These are phyloP conservation scores for Petrocephalus schoutedeni DNA, from an alignment of 2,797 vertebrate genomes.

Conservation along the genomic window DNA sequence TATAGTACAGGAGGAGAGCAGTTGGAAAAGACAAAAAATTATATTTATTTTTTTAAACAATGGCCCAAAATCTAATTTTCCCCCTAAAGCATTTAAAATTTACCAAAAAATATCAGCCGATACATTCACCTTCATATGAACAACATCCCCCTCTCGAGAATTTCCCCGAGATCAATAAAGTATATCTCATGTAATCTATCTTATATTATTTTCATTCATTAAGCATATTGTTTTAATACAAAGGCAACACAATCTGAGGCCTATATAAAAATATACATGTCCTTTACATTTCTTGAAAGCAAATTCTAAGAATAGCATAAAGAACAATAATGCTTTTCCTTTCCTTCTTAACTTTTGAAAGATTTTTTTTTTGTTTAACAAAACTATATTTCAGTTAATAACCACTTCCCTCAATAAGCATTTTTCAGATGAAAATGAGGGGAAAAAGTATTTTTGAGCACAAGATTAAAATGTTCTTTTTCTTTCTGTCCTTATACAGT, in stretches of 20 bases:
- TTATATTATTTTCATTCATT: constrained; percentile 2
- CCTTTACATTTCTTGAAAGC: neutral
- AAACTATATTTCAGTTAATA: neutral
- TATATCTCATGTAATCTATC: neutral
- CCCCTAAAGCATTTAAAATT: neutral
- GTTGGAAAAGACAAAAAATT: neutral
- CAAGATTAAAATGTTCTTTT: neutral
- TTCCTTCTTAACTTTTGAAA: neutral
- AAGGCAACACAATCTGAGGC: neutral
- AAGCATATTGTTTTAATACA: neutral
- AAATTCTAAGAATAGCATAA: neutral
- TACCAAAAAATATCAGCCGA: neutral
- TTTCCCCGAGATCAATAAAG: neutral
- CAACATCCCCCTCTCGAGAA: neutral
- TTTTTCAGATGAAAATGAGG: neutral
- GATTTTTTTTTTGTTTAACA: neutral
- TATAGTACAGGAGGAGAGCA: neutral
- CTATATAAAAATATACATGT: neutral
- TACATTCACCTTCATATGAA: neutral
- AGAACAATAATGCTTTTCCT: neutral
- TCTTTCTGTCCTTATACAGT: neutral
- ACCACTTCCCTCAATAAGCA: neutral
- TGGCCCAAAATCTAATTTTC: neutral
- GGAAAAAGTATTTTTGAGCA: neutral
- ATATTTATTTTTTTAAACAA: neutral